Conservation (phyloP, 2,888 invertebrate genomes). For the Glyphotaelius pellucidus region DNA sequence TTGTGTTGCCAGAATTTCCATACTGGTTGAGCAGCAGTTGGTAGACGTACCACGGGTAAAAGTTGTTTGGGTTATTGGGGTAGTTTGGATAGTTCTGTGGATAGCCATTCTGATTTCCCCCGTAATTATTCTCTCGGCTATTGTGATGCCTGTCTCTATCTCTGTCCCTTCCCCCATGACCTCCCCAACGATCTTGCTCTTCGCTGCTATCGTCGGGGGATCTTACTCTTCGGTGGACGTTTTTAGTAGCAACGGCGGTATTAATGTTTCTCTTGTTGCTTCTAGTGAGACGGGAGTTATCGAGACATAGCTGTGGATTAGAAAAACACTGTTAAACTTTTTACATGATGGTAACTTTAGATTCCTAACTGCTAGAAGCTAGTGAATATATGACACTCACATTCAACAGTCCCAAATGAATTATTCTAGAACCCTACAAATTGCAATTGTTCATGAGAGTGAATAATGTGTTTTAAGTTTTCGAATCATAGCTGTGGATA, state of each 20-base stretch:
- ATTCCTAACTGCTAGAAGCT: no score
- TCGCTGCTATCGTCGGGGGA: neutral
- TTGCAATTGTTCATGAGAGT: no score
- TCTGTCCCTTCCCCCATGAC: neutral
- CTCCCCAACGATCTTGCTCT: neutral
- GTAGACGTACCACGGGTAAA: constrained; percentile 28
- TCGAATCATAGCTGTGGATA: no score
- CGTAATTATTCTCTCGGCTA: neutral
- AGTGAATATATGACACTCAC: no score
- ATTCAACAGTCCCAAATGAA: no score
- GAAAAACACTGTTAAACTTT: neutral
- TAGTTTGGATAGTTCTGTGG: neutral
- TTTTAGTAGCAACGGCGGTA: neutral
- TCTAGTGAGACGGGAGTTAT: neutral
- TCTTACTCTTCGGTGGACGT: neutral
- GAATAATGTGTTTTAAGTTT: no score
- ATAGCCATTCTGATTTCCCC: neutral
- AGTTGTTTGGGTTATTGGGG: neutral
- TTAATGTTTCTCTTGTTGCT: neutral
- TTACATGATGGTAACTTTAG: no score
- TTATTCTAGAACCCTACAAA: no score
- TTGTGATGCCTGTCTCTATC: neutral
- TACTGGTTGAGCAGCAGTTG: neutral
- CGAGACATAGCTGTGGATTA: neutral
- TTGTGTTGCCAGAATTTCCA: neutral